phyloP scores from a whole-genome alignment of 2,888 invertebrate species.

The Ariolimax columbianus region DNA sequence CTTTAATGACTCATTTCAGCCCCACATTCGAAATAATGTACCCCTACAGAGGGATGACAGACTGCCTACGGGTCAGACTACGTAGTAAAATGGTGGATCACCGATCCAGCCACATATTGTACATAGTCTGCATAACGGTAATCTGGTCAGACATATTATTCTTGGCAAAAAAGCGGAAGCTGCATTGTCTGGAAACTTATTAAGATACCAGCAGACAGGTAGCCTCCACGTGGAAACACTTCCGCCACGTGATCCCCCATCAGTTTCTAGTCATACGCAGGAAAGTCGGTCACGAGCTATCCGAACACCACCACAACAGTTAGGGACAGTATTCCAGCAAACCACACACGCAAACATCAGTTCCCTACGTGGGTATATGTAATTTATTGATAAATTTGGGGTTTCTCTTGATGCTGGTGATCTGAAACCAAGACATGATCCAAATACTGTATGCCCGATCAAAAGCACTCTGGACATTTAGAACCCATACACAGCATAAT shows the following conservation, averaged over 20 bases:
- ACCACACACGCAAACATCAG: background rate
- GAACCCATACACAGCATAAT: constrained; percentile 9
- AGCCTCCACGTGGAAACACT: background rate
- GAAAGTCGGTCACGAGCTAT: background rate
- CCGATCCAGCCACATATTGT: constrained; percentile 23
- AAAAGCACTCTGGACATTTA: background rate
- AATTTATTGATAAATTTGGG: background rate
- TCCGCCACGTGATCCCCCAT: background rate
- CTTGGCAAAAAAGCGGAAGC: constrained; percentile 17
- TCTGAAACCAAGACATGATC: background rate
- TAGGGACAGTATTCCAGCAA: background rate
- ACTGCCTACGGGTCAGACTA: background rate
- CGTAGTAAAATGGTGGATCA: background rate
- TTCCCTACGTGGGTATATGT: constrained; percentile 36
- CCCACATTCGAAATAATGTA: background rate
- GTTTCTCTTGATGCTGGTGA: background rate
- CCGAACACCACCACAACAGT: background rate
- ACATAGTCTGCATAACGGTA: constrained; percentile 24
- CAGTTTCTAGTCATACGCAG: background rate
- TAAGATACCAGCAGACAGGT: background rate
- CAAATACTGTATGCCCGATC: constrained; percentile 5
- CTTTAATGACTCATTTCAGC: constrained; percentile 20
- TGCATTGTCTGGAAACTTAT: constrained; percentile 7
- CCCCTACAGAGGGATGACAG: background rate
- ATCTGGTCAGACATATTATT: constrained; percentile 34